Percentiles rank a stretch among this genome's conserved stretches.
Conservation (phyloP, 2,113 vertebrate genomes). For the Pangasianodon hypophthalmus region DNA sequence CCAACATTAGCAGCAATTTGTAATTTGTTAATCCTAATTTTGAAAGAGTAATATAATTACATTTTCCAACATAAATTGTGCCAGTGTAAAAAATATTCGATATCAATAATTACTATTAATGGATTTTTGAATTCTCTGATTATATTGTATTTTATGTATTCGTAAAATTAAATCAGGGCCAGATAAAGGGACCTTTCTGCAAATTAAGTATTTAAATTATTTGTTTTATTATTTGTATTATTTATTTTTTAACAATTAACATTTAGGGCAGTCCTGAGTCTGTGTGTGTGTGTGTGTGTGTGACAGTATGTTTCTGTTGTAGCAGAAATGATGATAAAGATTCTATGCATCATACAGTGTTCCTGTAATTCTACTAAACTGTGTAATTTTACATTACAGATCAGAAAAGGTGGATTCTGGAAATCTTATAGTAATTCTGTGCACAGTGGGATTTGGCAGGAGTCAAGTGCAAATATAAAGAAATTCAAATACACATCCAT, state of each 20-base stretch:
- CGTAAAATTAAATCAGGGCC: neutral
- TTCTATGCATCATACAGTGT: neutral
- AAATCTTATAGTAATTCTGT: conserved; percentile 17
- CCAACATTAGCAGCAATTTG: neutral
- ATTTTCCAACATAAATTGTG: neutral
- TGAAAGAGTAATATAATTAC: neutral
- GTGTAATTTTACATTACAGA: neutral
- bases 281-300: neutral
- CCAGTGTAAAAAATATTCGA: neutral
- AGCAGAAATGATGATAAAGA: neutral
- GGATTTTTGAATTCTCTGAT: neutral
- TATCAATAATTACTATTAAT: neutral
- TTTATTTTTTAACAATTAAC: neutral
- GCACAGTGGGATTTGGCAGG: conserved; percentile 16
- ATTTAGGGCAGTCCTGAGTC: neutral
- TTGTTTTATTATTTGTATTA: neutral
- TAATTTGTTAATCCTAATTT: neutral
- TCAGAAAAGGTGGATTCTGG: neutral
- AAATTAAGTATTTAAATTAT: conserved; percentile 7
- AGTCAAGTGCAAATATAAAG: conserved; percentile 48
- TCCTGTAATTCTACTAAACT: neutral
- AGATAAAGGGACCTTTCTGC: neutral
- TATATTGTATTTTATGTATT: neutral
- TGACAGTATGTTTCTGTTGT: neutral
- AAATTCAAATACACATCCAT: conserved; percentile 41